phyloP scores from a whole-genome alignment of 2,113 vertebrate species.

The Ovis aries region ARS-UI_Ramb_v3.0 NC_056080.1:112681501-112682000 shows the following conservation, averaged over 20 bases:
- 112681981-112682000: neutral
- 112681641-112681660: neutral
- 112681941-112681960: neutral
- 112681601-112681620: neutral
- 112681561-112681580: neutral
- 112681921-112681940: neutral
- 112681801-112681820: neutral
- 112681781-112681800: neutral
- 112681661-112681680: neutral
- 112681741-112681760: neutral
- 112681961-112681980: neutral
- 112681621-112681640: neutral
- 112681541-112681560: neutral
- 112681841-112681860: neutral
- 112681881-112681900: neutral
- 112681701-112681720: neutral
- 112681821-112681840: neutral
- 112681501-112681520: neutral
- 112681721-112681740: neutral
- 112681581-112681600: neutral
- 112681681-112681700: neutral
- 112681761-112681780: neutral
- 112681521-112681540: neutral
- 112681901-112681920: neutral
- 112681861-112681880: neutral